These are phyloP conservation scores for Masticophis lateralis DNA, from an alignment of 2,797 vertebrate species.

Conservation along the genomic window DNA sequence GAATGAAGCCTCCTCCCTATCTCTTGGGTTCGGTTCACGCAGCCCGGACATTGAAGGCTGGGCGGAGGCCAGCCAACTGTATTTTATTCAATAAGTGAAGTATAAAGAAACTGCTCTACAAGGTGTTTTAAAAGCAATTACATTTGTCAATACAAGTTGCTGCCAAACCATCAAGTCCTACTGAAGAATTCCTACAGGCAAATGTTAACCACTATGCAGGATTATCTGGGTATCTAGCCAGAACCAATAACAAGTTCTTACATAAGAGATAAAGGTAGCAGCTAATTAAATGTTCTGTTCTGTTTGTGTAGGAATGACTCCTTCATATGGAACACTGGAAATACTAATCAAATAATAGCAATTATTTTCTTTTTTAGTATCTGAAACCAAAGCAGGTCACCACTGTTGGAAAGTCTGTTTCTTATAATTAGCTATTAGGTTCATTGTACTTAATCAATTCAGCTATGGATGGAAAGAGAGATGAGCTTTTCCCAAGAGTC, in stretches of 20 bases:
- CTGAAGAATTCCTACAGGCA: neutral
- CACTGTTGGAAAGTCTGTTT: neutral
- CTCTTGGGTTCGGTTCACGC: no score
- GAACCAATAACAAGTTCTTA: neutral
- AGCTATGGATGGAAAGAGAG: constrained; percentile 34
- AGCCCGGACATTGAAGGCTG: no score
- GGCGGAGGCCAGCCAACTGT: neutral
- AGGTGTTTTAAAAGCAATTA: neutral
- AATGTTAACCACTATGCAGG: neutral
- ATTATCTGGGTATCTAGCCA: neutral
- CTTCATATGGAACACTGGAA: neutral
- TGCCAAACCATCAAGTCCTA: neutral
- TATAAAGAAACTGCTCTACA: neutral
- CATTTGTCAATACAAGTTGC: neutral
- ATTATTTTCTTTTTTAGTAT: neutral
- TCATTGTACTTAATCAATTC: constrained; percentile 46
- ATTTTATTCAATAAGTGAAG: neutral
- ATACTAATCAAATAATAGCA: constrained; percentile 8
- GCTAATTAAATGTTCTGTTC: constrained; percentile 5
- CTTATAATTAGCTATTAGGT: neutral
- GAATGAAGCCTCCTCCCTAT: no score
- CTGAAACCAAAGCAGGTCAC: constrained; percentile 11
- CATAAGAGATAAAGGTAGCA: neutral
- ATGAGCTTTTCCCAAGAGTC: constrained; percentile 27
- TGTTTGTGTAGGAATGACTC: constrained; percentile 3